Conservation (phyloP, 2,888 invertebrate species). For the Drosophila hawaiiensis region DNA sequence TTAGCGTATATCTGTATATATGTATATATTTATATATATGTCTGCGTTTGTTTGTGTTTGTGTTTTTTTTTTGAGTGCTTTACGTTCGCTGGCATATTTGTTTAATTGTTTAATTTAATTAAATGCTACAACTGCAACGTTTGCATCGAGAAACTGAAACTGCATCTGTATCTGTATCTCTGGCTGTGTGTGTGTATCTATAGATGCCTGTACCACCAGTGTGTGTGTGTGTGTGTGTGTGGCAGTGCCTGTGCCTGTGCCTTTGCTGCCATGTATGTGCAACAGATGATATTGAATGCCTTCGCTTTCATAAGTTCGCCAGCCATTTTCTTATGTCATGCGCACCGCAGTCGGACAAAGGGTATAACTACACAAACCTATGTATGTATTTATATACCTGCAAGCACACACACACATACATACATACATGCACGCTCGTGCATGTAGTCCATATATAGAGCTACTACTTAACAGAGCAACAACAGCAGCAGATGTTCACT, state of each 20-base stretch:
- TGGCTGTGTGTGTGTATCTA: constrained; percentile 11
- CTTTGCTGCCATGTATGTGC: constrained; percentile 53
- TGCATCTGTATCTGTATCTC: constrained; percentile 14
- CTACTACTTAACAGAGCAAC: constrained; percentile 13
- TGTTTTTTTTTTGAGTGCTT: constrained; percentile 10
- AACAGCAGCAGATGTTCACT: constrained; percentile 33
- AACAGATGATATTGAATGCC: constrained; percentile 72
- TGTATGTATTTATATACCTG: not conserved
- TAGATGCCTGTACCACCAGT: constrained; percentile 13
- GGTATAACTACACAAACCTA: constrained; percentile 14
- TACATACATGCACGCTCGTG: not conserved
- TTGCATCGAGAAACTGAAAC: constrained; percentile 43
- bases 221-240: constrained; percentile 1
- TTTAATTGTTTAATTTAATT: constrained; percentile 84
- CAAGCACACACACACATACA: constrained; percentile 10
- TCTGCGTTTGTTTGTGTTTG: constrained; percentile 1
- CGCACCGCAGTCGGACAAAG: constrained; percentile 47
- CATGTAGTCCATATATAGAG: constrained; percentile 41
- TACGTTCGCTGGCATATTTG: constrained; percentile 61
- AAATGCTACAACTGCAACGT: constrained; percentile 73
- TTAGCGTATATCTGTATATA: constrained; percentile 10
- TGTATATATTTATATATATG: not conserved
- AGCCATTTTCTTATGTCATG: constrained; percentile 74
- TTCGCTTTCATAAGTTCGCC: constrained; percentile 61
- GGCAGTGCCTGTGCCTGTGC: not conserved